These are phyloP conservation scores for Mnemiopsis leidyi DNA, from an alignment of 37 sponge, comb jelly and placozoan genomes.

Conservation along the genomic window DNA sequence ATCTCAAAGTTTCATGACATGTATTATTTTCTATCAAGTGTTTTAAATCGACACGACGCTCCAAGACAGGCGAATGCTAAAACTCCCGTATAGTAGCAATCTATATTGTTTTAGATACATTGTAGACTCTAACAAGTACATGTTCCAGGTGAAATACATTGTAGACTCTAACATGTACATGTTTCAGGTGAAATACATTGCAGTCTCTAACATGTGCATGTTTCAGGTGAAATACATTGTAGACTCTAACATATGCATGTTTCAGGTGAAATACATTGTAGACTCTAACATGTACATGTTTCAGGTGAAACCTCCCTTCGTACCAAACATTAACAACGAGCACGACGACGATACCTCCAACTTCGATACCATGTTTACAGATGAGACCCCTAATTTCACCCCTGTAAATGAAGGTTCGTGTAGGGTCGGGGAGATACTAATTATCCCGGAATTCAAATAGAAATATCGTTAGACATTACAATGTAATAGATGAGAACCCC, in stretches of 20 bases:
- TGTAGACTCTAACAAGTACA: too few species aligned
- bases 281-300: neutral
- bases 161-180: too few species aligned
- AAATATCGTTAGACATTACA: too few species aligned
- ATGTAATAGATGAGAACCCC: too few species aligned
- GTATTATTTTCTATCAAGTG: too few species aligned
- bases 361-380: constrained; percentile 92
- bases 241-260: constrained; percentile 80
- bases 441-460: too few species aligned
- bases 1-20: too few species aligned
- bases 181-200: constrained; percentile 74
- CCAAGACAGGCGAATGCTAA: too few species aligned
- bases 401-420: constrained; percentile 81
- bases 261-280: constrained; percentile 5
- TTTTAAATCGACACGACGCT: too few species aligned
- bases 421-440: too few species aligned
- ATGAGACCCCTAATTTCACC: constrained; percentile 79
- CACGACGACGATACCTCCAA: constrained; percentile 73
- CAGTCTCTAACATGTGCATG: constrained; percentile 81
- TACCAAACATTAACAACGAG: constrained; percentile 70
- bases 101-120: too few species aligned
- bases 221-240: constrained; percentile 79
- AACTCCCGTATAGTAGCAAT: too few species aligned
- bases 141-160: constrained; percentile 71
- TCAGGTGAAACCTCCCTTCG: constrained; percentile 83